These are phyloP conservation scores for Ephialtes manifestator DNA, from an alignment of 2,888 invertebrate species.

Conservation along the genomic window DNA sequence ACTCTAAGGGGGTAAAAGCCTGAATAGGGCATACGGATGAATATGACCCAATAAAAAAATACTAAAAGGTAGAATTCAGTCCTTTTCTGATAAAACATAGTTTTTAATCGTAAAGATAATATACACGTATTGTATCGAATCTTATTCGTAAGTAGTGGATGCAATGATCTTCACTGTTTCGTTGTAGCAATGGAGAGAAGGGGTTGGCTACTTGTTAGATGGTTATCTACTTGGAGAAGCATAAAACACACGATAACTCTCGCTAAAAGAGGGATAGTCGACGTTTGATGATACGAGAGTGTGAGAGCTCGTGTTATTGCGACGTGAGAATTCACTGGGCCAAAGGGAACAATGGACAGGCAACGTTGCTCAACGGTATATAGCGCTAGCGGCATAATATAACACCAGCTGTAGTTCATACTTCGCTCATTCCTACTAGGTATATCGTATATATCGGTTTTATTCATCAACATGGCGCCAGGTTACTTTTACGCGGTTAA, in stretches of 20 bases:
- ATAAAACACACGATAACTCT: constrained; percentile 63
- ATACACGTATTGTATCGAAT: not conserved
- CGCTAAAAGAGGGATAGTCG: constrained; percentile 39
- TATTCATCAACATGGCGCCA: constrained; percentile 61
- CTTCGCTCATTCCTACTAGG: not conserved
- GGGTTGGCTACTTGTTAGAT: not conserved
- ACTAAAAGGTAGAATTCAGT: no score
- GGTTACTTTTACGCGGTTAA: constrained; percentile 34
- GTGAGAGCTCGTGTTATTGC: constrained; percentile 59
- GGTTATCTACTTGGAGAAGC: constrained; percentile 55
- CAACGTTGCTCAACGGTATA: constrained; percentile 64
- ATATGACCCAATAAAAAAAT: no score
- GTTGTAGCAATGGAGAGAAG: not conserved
- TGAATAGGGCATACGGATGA: no score
- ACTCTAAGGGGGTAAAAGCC: no score
- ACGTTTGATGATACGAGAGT: constrained; percentile 48
- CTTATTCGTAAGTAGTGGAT: not conserved
- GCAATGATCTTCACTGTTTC: constrained; percentile 1
- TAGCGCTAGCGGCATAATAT: constrained; percentile 72
- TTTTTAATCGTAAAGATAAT: not conserved
- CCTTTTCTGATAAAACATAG: no score
- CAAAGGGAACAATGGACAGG: constrained; percentile 66
- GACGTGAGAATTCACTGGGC: constrained; percentile 60
- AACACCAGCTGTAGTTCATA: constrained; percentile 23
- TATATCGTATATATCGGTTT: constrained; percentile 53